Evolutionary conservation across 30 jellyfish, hydroid and myxozoan species (phyloP), one percentile per base, ranked within the genome.

Genomic region (Hydractinia symbiolongicarpus): DNA sequence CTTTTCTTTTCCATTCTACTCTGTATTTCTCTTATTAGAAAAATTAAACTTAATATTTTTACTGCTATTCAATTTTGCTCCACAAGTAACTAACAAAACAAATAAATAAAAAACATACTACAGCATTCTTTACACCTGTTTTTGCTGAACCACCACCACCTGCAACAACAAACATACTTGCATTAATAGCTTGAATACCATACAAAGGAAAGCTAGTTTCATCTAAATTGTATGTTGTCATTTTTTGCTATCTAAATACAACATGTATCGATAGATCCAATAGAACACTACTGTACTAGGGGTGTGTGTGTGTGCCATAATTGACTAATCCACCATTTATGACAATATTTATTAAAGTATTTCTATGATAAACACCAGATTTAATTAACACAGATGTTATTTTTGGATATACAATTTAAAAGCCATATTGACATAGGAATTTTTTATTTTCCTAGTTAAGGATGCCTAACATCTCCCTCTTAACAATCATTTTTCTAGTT

Each of bases 101-200:
- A 67, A 67, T 67, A 67, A 67, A 10, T 10, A 13, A 7, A 15
- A 52, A 40, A 83, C 98, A 58, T 84, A 93, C 96, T 69, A 93
- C 79, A 15, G 95, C 95, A 80, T 93, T 93, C 21, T 95, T 95
- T n/a, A 93, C 93, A 30, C 99, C 99, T 10, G 99, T 93, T 67
- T 93, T 93, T 40, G 99, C 90, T 40, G 95, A 92, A 15, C 99
- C 99, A 8, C 99, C 99, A 11, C 99, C 99, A 13, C 99, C 99
- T 79, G 96, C 95, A 57, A 79, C 76, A 55, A 93, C 81, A 66
- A 88, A 84, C 50, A 81, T 89, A 44, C 82, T 84, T 40, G 81
- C 90, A 79, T 66, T 84, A 55, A 92, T 62, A 44, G 85, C 81
- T 50, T 83, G 89, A 50, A 92, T 85, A 9, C 95, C 82, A 72